Evolutionary conservation across 2,113 vertebrate species (phyloP).

Genomic region (Hoplias malabaricus): DNA sequence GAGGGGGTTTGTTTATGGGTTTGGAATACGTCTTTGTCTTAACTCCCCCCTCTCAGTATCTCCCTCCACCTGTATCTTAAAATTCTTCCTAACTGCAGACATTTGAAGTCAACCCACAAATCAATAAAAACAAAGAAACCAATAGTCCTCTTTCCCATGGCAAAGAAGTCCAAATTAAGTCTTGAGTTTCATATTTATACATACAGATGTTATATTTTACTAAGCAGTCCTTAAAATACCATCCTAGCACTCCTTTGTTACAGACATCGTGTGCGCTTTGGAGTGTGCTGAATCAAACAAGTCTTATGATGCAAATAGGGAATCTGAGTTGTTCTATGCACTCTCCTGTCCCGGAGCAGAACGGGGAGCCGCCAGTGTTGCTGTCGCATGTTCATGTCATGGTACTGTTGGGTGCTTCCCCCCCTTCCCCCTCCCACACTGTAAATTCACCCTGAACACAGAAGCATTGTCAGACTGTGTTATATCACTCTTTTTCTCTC

Average conservation of each 20-base stretch:
- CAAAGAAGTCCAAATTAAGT: conserved; percentile 67
- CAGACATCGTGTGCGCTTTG: conserved; percentile 49
- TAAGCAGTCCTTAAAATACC: conserved; percentile 61
- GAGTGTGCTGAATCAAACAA: conserved; percentile 39
- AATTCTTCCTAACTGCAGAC: conserved; percentile 1
- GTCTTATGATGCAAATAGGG: conserved; percentile 20
- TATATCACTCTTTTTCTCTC: conserved; percentile 28
- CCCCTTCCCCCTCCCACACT: conserved; percentile 21
- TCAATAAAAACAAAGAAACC: conserved; percentile 5
- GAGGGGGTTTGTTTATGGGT: conserved; percentile 17
- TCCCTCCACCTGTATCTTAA: conserved; percentile 34
- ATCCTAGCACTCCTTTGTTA: conserved; percentile 54
- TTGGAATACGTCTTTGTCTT: conserved; percentile 45
- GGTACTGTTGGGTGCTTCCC: conserved; percentile 40
- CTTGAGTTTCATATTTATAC: conserved; percentile 55
- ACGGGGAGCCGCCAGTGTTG: conserved; percentile 38
- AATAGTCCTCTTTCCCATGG: conserved; percentile 71
- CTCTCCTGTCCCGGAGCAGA: conserved; percentile 16
- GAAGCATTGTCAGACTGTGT: conserved; percentile 46
- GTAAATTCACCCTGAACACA: conserved; percentile 47
- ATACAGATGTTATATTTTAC: conserved; percentile 73
- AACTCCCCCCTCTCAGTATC: conserved; percentile 38
- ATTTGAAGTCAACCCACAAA: conserved; percentile 5
- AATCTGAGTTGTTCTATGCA: conserved; percentile 42
- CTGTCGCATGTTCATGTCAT: conserved; percentile 46